Evolutionary conservation across 2,113 vertebrate species (phyloP).

Genomic region (Microtus oregoni): DNA sequence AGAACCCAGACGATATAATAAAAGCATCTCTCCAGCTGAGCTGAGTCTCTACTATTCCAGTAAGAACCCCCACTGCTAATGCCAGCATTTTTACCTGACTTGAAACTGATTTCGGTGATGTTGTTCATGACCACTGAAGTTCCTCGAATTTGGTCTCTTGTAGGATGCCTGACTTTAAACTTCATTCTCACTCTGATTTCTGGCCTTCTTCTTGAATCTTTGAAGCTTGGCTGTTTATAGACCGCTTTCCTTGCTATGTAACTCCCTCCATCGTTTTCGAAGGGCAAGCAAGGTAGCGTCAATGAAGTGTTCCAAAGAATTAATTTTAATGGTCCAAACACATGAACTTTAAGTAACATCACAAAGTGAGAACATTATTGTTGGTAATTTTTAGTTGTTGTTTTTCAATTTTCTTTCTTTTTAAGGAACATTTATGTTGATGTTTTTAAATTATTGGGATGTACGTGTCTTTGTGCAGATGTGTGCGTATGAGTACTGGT

Average conservation of each 20-base stretch:
- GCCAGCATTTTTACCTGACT: not conserved
- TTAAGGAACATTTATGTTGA: not conserved
- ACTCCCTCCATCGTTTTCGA: not conserved
- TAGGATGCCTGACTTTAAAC: constrained; percentile 9
- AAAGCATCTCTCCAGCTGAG: not conserved
- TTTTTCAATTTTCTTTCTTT: not conserved
- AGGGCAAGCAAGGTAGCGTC: not conserved
- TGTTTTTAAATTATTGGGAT: not conserved
- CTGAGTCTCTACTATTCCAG: not conserved
- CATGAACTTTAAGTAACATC: not conserved
- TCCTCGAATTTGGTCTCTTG: not conserved
- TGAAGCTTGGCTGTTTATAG: not conserved
- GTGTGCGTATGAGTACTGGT: not conserved
- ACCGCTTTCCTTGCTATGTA: not conserved
- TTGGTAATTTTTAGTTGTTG: not conserved
- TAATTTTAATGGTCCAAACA: not conserved
- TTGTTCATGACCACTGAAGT: not conserved
- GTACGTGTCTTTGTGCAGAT: not conserved
- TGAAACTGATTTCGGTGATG: not conserved
- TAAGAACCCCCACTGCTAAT: not conserved
- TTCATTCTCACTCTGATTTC: constrained; percentile 1
- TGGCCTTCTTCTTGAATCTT: not conserved
- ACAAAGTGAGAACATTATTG: not conserved
- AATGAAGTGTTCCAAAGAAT: not conserved
- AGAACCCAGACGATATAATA: not conserved